phyloP scores from a whole-genome alignment of 2,113 vertebrate genomes.

The Lepus timidus region DNA sequence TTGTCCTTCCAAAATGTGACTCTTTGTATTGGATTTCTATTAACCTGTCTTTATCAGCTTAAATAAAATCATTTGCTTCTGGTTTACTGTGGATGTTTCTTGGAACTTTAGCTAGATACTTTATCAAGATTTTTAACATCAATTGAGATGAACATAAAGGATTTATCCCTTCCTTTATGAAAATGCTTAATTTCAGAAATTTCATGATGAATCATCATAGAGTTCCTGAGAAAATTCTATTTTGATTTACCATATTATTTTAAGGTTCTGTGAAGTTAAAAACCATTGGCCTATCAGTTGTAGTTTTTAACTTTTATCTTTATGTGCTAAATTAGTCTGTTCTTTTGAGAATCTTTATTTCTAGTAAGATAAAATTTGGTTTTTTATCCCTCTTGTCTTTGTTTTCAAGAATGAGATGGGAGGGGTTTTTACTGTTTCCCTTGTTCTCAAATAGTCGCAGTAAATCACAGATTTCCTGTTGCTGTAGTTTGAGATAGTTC shows the following conservation, averaged over 20 bases:
- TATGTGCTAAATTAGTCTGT: neutral
- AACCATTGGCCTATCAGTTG: neutral
- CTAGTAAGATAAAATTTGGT: neutral
- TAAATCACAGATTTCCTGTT: neutral
- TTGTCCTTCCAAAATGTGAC: neutral
- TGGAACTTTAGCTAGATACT: neutral
- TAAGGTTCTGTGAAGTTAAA: constrained; percentile 6
- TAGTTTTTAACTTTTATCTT: neutral
- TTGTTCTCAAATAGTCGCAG: neutral
- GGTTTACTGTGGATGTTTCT: neutral
- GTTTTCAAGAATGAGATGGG: constrained; percentile 18
- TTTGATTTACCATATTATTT: neutral
- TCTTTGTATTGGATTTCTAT: neutral
- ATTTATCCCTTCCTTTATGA: constrained; percentile 15
- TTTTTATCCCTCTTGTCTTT: neutral
- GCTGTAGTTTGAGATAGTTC: neutral
- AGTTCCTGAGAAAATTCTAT: neutral
- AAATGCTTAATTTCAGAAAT: constrained; percentile 11
- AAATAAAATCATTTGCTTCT: constrained; percentile 24
- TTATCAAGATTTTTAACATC: neutral
- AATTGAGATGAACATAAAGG: neutral
- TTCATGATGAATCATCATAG: neutral
- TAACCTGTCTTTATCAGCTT: neutral
- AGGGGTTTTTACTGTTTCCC: neutral
- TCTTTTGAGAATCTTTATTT: constrained; percentile 22